These are phyloP conservation scores for Pituophis catenifer DNA, from an alignment of 2,113 vertebrate species.

Conservation along the genomic window DNA sequence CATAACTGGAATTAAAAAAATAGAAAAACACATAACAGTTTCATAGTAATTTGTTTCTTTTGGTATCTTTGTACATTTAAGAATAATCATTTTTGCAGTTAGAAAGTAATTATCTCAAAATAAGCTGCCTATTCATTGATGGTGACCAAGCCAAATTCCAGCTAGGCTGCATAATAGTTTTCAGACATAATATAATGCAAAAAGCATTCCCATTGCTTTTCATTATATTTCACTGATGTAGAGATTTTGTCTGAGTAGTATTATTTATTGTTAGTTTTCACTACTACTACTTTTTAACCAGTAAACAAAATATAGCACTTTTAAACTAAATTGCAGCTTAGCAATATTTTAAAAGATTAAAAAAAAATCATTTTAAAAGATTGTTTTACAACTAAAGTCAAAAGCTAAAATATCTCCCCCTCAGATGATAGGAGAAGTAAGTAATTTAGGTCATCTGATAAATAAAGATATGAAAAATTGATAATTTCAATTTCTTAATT, in stretches of 20 bases:
- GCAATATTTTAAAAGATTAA: not conserved
- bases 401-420: not conserved
- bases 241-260: slow-evolving; percentile 40
- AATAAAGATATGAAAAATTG: not conserved
- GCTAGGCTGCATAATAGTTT: slow-evolving; percentile 49
- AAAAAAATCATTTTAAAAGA: not conserved
- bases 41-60: slow-evolving; percentile 20
- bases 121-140: slow-evolving; percentile 53
- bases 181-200: slow-evolving; percentile 46
- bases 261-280: slow-evolving; percentile 33
- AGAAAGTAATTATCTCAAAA: slow-evolving; percentile 57
- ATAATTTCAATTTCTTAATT: not conserved
- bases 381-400: not conserved
- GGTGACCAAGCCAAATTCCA: slow-evolving; percentile 47
- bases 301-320: not conserved
- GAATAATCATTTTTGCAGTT: slow-evolving; percentile 44
- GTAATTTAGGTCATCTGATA: not conserved
- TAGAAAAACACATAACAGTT: not conserved
- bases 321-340: not conserved
- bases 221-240: slow-evolving; percentile 40
- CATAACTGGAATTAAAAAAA: not conserved
- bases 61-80: slow-evolving; percentile 40
- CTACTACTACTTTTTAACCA: slow-evolving; percentile 29
- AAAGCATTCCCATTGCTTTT: slow-evolving; percentile 50
- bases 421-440: not conserved